Base-by-base conservation (phyloP, 1,140 invertebrate genomes). In the Drosophila truncata region DNA sequence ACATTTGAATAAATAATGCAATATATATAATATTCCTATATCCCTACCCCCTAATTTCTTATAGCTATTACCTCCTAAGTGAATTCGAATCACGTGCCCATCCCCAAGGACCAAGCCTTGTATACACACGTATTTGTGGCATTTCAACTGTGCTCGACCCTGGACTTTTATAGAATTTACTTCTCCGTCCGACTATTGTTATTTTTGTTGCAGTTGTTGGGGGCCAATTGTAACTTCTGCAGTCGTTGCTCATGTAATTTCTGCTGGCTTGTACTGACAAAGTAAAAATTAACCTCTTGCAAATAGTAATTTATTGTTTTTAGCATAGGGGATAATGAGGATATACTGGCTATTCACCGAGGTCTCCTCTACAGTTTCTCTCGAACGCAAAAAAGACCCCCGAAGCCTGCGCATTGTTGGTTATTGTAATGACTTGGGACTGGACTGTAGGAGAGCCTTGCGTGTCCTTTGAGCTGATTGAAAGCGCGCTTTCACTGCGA, bases 251-350 rank as follows among this genome's bases (percentile, higher is more conserved):
- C 78, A 74, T 85, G 82, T 82, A 67, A 88, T 88, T 88, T 83
- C 82, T 76, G 52, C 10, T 59, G 33, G 73, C 71, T 72, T 57
- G 63, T 79, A 79, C 61, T 80, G 49, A 63, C 76, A 37, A 42
- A 80, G 84, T 90, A 85, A 90, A 87, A 87, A 90, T 88, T 84
- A 87, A 87, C 77, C 72, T 84, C 87, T 84, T 90, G 81, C 84
- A 87, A 87, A 87, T 87, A 87, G 81, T 87, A 87, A 87, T 87
- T 87, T 87, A 90, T 87, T 87, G 84, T 90, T 87, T 80, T 80
- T 77, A 76, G 77, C 84, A 90, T 80, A 50, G 74, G 67, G 77
- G 77, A 84, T 90, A 88, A 90, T 90, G 80, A 90, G 84, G 77
- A 90, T 87, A 87, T 78, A 84, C 27, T 69, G 62, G 72, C 47